phyloP scores from a whole-genome alignment of 64 coral and sea anemone genomes.

The Montipora sp. region DNA sequence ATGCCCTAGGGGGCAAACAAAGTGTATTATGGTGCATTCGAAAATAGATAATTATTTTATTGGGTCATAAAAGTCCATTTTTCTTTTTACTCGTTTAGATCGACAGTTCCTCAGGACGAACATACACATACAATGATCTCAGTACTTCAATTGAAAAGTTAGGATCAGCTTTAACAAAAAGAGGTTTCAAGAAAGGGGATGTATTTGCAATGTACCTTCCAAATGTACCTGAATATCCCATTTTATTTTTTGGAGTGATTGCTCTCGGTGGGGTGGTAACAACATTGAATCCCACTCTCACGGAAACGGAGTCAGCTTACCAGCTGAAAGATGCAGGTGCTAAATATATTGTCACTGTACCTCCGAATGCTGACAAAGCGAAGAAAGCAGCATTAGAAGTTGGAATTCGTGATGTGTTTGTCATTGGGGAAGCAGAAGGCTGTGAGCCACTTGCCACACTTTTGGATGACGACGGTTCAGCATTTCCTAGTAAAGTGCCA shows the following conservation, averaged over 20 bases:
- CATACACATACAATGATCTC: slow-evolving; percentile 69
- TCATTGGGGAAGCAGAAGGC: slow-evolving; percentile 75
- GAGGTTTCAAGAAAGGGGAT: slow-evolving; percentile 72
- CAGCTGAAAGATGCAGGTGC: slow-evolving; percentile 48
- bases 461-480: slow-evolving; percentile 47
- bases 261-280: slow-evolving; percentile 69
- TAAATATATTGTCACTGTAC: slow-evolving; percentile 69
- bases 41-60: not conserved
- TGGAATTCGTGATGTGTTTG: slow-evolving; percentile 40
- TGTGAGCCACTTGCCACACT: slow-evolving; percentile 57
- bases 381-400: slow-evolving; percentile 31
- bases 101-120: slow-evolving; percentile 41
- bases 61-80: not conserved
- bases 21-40: no score
- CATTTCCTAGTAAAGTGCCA: not conserved
- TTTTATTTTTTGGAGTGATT: slow-evolving; percentile 64
- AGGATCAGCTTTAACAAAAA: slow-evolving; percentile 68
- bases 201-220: slow-evolving; percentile 69
- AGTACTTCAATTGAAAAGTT: slow-evolving; percentile 43
- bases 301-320: slow-evolving; percentile 45
- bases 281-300: slow-evolving; percentile 63
- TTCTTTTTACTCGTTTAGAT: slow-evolving; percentile 8
- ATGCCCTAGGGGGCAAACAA: no score
- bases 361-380: slow-evolving; percentile 36
- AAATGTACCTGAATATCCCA: slow-evolving; percentile 73